Evolutionary conservation across 2,888 invertebrate genomes (phyloP), one percentile per base, ranked within the genome.

Genomic region (Tipula confusa): DNA sequence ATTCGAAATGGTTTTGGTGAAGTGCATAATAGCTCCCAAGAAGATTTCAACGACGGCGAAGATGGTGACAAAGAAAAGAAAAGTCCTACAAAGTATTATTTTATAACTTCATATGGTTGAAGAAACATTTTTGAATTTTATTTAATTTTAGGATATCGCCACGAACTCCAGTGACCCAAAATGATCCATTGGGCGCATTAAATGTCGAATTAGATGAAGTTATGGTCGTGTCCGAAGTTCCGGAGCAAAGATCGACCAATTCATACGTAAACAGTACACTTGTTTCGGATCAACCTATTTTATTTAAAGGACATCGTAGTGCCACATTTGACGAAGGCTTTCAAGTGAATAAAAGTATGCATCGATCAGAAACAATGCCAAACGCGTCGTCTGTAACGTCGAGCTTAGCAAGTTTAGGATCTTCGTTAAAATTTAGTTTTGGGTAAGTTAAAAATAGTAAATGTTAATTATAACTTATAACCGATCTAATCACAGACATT

Each of bases 181-280:
- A 97, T 89, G 98, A 98, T 90, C 98, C 98, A 0, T 90, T 98
- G 28, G 98, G 97, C 5, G 96, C 97, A 3, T 91, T 97, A 1
- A 89, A 91, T 84, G 87, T 88, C 82, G 86, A 86, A 82, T 85
- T 85, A 13, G 84, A 84, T 80, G 86, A 87, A 83, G 83, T 84
- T 1, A 82, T 83, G 13, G 79, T 38, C 15, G 29, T 82, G 11
- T 79, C 81, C 5, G 83, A 84, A 79, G 36, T 89, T 0, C 86
- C 87, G 4, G 84, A 83, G 79, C 79, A 82, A 84, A 86, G 85
- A 33, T 86, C 86, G 84, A 85, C 86, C 81, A 84, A 85, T 83
- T 82, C 29, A 9, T 48, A 85, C 82, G 86, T 86, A 83, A 88
- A 88, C 83, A 88, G 87, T 85, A 87, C 87, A 79, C 87, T 90